phyloP scores from a whole-genome alignment of 2,797 vertebrate species.

The Ara ararauna region DNA sequence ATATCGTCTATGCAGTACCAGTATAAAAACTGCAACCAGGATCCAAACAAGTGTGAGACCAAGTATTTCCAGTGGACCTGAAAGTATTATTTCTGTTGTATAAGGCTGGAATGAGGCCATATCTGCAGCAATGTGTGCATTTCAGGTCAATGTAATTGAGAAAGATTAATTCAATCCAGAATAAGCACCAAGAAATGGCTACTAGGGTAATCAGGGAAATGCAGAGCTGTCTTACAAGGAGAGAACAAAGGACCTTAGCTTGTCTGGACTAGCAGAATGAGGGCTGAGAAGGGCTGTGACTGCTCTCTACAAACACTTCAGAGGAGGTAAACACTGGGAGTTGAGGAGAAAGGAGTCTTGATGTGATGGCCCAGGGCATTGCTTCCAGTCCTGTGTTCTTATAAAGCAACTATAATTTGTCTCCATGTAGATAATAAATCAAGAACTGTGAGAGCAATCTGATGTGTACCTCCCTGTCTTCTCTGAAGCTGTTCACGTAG shows the following conservation, averaged over 20 bases:
- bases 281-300: background rate
- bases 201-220: background rate
- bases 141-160: background rate
- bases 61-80: background rate
- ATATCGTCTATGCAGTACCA: rapidly evolving
- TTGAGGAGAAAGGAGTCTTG: background rate
- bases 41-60: background rate
- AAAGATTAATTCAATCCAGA: background rate
- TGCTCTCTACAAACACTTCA: background rate
- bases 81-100: background rate
- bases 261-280: background rate
- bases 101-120: rapidly evolving
- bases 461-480: background rate
- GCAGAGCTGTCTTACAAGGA: background rate
- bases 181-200: background rate
- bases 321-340: background rate
- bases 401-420: background rate
- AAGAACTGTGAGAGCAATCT: background rate
- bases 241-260: background rate
- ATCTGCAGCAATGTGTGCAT: background rate
- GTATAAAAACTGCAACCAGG: background rate
- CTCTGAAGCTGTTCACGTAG: background rate
- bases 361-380: background rate
- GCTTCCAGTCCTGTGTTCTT: background rate
- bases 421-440: background rate